Conservation (phyloP, 2,888 invertebrate genomes). For the Myopa testacea region DNA sequence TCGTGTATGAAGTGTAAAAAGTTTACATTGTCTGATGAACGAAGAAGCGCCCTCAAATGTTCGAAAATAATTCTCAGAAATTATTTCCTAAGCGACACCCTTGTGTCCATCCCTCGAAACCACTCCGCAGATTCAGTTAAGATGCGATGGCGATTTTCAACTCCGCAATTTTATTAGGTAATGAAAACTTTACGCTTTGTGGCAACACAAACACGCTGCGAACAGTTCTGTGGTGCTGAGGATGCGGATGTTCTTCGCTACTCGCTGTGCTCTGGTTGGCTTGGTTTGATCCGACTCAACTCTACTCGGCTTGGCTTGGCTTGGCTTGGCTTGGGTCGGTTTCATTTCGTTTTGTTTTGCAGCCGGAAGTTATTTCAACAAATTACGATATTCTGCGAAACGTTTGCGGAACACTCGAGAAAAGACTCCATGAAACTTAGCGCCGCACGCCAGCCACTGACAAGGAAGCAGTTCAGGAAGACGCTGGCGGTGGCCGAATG, state of each 20-base stretch:
- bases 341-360: slow-evolving; percentile 4
- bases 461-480: neutral
- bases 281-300: neutral
- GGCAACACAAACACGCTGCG: neutral
- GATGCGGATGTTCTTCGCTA: neutral
- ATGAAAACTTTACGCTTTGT: slow-evolving; percentile 14
- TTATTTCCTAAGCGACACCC: neutral
- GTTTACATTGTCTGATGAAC: too few species aligned
- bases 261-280: neutral
- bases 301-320: too few species aligned
- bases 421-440: slow-evolving; percentile 9
- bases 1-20: too few species aligned
- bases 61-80: neutral
- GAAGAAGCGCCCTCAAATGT: too few species aligned
- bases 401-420: slow-evolving; percentile 31
- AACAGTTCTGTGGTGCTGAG: neutral
- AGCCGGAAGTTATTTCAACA: slow-evolving; percentile 40
- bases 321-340: neutral
- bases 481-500: slow-evolving; percentile 4
- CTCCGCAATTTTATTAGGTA: too few species aligned
- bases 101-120: too few species aligned
- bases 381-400: slow-evolving; percentile 38
- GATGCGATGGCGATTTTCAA: too few species aligned
- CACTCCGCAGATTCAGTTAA: too few species aligned
- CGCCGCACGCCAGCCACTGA: neutral